These are phyloP conservation scores for Sinotaia quadrata DNA, from an alignment of 2,888 invertebrate species.

Conservation along the genomic window DNA sequence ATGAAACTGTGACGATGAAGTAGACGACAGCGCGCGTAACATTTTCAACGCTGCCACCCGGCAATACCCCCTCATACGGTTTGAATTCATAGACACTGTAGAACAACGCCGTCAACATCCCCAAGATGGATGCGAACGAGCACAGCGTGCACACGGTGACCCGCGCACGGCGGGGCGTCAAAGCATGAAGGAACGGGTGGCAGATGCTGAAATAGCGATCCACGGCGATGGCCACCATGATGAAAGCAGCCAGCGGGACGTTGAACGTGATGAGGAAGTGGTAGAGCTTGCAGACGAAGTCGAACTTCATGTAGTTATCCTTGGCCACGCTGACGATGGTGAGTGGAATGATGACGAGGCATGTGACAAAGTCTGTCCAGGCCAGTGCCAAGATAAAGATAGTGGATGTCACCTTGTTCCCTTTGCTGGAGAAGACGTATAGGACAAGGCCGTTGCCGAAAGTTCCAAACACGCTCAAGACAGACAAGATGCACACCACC, in stretches of 20 bases:
- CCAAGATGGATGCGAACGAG: slow-evolving; percentile 44
- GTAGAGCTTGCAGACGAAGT: slow-evolving; percentile 63
- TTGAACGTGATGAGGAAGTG: slow-evolving; percentile 65
- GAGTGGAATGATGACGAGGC: slow-evolving; percentile 42
- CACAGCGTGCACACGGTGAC: slow-evolving; percentile 47
- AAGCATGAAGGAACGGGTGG: slow-evolving; percentile 63
- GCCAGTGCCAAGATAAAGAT: slow-evolving; percentile 55
- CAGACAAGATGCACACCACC: slow-evolving; percentile 55
- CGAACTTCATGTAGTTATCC: slow-evolving; percentile 47
- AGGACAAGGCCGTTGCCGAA: slow-evolving; percentile 67
- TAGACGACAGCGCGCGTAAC: neutral
- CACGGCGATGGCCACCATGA: slow-evolving; percentile 67
- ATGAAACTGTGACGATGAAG: neutral
- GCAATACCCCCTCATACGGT: too few species aligned
- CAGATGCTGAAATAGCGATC: slow-evolving; percentile 69
- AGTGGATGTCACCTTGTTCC: slow-evolving; percentile 58
- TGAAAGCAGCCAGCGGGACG: slow-evolving; percentile 66
- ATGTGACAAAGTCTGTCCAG: slow-evolving; percentile 43
- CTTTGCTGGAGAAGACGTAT: slow-evolving; percentile 62
- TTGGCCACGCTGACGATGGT: slow-evolving; percentile 33
- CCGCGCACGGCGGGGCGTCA: slow-evolving; percentile 55
- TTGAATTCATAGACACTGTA: slow-evolving; percentile 1
- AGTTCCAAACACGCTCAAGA: slow-evolving; percentile 63
- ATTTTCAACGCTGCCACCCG: too few species aligned
- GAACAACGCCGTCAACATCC: slow-evolving; percentile 25